Base-by-base conservation (phyloP, 2,888 invertebrate species). In the Teleogryllus oceanicus region DNA sequence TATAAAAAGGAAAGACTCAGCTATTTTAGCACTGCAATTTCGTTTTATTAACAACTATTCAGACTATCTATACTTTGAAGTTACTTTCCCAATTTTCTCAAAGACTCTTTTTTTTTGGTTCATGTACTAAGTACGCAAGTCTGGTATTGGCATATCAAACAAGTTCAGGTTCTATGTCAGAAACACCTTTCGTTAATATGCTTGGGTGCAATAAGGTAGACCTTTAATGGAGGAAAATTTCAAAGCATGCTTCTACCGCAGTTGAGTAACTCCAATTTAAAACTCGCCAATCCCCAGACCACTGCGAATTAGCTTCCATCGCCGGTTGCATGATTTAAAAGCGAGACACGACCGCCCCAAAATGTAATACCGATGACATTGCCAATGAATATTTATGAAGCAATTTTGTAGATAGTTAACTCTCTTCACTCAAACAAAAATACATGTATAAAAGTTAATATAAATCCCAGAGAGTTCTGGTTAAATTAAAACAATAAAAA, bases 361-460 rank as follows among this genome's bases (percentile, higher is more conserved):
- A 62, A 62, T 62, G 62, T 62, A 62, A 62, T 62, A 62, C 62
- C 62, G 62, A 62, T 62, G 62, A 62, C 62, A 62, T 62, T 62
- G 62, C 62, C 62, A 62, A 62, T 62, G 62, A 62, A 62, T 62
- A 62, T 62, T 13, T 62, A 62, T 62, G 62, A 62, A 62, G 62
- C 62, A 62, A 62, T 62, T 62, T 62, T 62, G 62, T 62, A 62
- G 62, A n/a, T 62, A 62, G 62, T 62, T 62, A 62, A 62, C 62
- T 62, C 62, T 62, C 62, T 62, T 62, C 62, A n/a, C n/a, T 62
- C 16, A 62, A 18, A n/a, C 62, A 62, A 62, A 62, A 62, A 62
- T 62, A n/a, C 62, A 13, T 62, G 62, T n/a, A 62, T 62, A 18
- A 13, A 62, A 62, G 62, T 62, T 62, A 62, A 62, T 62, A 62